phyloP scores from a whole-genome alignment of 2,888 invertebrate genomes.

The Laspeyria flexula region DNA sequence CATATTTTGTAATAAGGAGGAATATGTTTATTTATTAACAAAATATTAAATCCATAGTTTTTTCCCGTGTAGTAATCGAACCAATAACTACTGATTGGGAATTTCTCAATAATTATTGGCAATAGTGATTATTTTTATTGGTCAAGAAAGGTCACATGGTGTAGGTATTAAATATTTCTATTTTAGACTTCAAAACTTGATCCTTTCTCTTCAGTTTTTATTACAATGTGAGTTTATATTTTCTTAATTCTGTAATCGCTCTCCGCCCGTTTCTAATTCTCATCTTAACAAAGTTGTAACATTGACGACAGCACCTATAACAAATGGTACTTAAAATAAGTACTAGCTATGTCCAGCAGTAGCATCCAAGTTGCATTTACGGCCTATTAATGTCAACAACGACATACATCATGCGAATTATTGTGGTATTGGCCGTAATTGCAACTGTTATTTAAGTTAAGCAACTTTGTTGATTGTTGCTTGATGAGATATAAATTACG shows the following conservation, averaged over 20 bases:
- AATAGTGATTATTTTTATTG: too few relatives aligned
- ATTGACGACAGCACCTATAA: conserved; percentile 3
- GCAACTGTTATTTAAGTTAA: background rate
- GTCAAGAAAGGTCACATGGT: too few relatives aligned
- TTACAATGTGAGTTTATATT: too few relatives aligned
- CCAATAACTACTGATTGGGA: too few relatives aligned
- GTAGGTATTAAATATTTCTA: too few relatives aligned
- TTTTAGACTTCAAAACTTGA: too few relatives aligned
- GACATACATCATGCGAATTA: conserved; percentile 23
- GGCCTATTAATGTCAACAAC: conserved; percentile 27
- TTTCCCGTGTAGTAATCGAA: too few relatives aligned
- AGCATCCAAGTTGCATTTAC: conserved; percentile 21
- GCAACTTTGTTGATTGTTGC: background rate
- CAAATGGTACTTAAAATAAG: conserved; percentile 10
- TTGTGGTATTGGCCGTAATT: background rate
- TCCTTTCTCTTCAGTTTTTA: too few relatives aligned
- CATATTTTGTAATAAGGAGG: too few relatives aligned
- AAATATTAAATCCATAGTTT: too few relatives aligned
- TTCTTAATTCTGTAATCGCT: background rate
- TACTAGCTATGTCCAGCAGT: background rate
- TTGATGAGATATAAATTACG: background rate
- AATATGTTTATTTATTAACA: too few relatives aligned
- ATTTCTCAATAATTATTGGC: too few relatives aligned
- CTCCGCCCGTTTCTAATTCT: background rate
- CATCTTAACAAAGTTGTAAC: background rate